phyloP scores from a whole-genome alignment of 1,140 invertebrate species.

The Sycophila sp. region DNA sequence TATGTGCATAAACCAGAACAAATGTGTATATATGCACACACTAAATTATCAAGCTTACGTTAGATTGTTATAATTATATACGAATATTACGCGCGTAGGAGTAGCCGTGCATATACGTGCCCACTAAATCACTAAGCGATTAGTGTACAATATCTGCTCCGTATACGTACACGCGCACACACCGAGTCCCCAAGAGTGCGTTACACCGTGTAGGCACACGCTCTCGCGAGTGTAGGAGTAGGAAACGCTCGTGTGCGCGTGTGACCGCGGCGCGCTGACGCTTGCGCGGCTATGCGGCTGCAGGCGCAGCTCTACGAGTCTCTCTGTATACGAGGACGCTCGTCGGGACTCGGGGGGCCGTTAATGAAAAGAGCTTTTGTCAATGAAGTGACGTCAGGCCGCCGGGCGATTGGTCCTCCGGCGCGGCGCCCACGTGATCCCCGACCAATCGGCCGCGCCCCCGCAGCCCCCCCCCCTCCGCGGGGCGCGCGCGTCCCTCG shows the following conservation, averaged over 20 bases:
- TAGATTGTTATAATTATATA: too few relatives aligned
- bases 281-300: too few relatives aligned
- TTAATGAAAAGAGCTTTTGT: conserved; percentile 65
- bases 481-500: neutral
- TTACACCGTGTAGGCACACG: neutral
- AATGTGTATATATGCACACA: too few relatives aligned
- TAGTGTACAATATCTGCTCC: too few relatives aligned
- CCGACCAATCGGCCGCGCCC: conserved; percentile 50
- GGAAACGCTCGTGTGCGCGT: neutral
- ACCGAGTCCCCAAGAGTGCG: too few relatives aligned
- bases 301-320: too few relatives aligned
- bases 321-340: neutral
- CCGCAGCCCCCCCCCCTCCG: conserved; percentile 37
- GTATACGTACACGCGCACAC: neutral
- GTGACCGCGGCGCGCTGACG: too few relatives aligned
- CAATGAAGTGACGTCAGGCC: conserved; percentile 69
- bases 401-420: conserved; percentile 52
- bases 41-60: too few relatives aligned
- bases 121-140: too few relatives aligned
- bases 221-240: neutral
- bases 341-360: conserved; percentile 3
- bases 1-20: too few relatives aligned
- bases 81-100: too few relatives aligned
- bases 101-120: neutral
- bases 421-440: conserved; percentile 57